phyloP scores from a whole-genome alignment of 1,140 invertebrate genomes.

The Papilio machaon region DNA sequence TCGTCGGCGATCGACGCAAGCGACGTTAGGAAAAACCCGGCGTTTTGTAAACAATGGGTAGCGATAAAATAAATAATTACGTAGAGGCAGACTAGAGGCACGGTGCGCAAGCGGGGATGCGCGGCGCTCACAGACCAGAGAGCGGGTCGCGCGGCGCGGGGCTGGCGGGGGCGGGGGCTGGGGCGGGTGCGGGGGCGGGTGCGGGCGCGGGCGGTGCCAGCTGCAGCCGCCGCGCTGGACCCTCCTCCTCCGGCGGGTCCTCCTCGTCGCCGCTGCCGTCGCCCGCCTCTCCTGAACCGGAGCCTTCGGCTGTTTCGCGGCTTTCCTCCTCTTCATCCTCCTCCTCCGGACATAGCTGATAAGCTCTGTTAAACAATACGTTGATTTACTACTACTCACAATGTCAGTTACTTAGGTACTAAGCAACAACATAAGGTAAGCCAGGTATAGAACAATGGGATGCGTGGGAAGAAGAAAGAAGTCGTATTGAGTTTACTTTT shows the following conservation, averaged over 20 bases:
- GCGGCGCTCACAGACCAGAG: conserved; percentile 45
- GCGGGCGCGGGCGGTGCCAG: conserved; percentile 49
- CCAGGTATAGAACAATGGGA: not conserved
- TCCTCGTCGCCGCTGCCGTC: conserved; percentile 67
- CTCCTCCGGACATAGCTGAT: conserved; percentile 77
- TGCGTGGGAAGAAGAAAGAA: not conserved
- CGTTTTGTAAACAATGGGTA: conserved; percentile 40
- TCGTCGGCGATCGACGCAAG: conserved; percentile 6
- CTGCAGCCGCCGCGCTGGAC: conserved; percentile 49
- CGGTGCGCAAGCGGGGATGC: not conserved
- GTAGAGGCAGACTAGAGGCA: conserved; percentile 43
- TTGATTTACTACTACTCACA: not conserved
- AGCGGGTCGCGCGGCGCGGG: conserved; percentile 45
- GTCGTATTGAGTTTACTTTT: conserved; percentile 74
- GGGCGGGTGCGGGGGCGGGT: conserved; percentile 43
- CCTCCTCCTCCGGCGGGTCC: conserved; percentile 50
- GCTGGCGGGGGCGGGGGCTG: conserved; percentile 41
- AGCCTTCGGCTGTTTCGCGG: conserved; percentile 61
- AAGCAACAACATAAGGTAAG: no score
- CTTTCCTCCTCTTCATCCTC: conserved; percentile 75
- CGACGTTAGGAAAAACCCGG: conserved; percentile 21
- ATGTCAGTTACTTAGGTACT: not conserved
- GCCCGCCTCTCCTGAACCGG: conserved; percentile 57
- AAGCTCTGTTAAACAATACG: conserved; percentile 58
- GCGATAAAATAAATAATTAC: conserved; percentile 41